Base-by-base conservation (phyloP, 2,113 vertebrate genomes). In the Microcebus tavaratra region DNA sequence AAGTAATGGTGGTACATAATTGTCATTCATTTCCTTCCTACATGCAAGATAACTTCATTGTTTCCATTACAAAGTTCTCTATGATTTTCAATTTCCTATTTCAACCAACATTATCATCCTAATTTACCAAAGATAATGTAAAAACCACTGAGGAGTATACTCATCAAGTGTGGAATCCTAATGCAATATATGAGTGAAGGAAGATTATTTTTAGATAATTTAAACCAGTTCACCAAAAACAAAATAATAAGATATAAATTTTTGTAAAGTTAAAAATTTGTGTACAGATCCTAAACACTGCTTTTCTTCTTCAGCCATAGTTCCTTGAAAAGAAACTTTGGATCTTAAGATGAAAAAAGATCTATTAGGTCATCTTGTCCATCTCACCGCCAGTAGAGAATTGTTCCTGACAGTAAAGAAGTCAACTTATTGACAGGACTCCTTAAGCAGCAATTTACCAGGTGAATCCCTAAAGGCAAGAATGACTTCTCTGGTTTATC, bases 371-470 rank as follows among this genome's bases (percentile, higher is more conserved):
- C 97, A 97, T 98, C 97, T 97, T 98, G 97, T 98, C 94, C 97
- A 97, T 97, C 97, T 97, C 39, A 91, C 95, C 0, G 12, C 83
- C 93, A 92, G 97, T 55, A 53, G 95, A 98, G 87, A 97, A 98
- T 97, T 97, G 95, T 67, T 98, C 65, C 93, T 0, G 96, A 98
- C 97, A 97, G 96, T 96, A 97, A 98, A 87, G 97, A 98, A 98
- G 97, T 97, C 97, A 98, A 88, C 95, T 98, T 97, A 98, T 96
- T 98, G 97, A 98, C 98, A 97, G 97, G 45, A 92, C 97, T 97
- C 98, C 96, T 98, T 98, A 97, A 97, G 96, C 70, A 96, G 95
- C 95, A 97, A 97, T 98, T 98, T 97, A 94, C 95, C 97, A 96
- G 96, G 96, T 94, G 97, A 97, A 97, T 98, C 96, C 98, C 98